These are phyloP conservation scores for Epinotia brunnichana DNA, from an alignment of 2,888 invertebrate species.

Conservation along the genomic window DNA sequence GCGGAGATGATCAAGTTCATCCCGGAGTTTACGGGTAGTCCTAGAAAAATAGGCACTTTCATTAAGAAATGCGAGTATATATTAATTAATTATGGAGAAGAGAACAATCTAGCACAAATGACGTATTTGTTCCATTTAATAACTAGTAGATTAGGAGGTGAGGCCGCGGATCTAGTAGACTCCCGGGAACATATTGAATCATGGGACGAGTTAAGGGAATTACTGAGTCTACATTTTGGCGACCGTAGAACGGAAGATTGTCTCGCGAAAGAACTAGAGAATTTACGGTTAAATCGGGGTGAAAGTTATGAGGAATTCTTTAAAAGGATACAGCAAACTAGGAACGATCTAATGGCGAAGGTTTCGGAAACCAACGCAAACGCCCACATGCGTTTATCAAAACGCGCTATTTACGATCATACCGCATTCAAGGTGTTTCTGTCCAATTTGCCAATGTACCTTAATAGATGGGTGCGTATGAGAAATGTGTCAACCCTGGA, in stretches of 20 bases:
- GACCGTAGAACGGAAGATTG: slow-evolving; percentile 45
- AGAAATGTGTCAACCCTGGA: slow-evolving; percentile 37
- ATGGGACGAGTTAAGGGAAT: slow-evolving; percentile 35
- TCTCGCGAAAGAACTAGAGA: slow-evolving; percentile 42
- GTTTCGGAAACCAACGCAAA: slow-evolving; percentile 27
- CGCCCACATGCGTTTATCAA: slow-evolving; percentile 3
- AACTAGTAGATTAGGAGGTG: slow-evolving; percentile 42
- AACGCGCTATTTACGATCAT: slow-evolving; percentile 37
- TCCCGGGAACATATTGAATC: slow-evolving; percentile 40
- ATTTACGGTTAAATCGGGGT: slow-evolving; percentile 33
- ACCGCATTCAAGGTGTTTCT: slow-evolving; percentile 43
- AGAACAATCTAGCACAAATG: slow-evolving; percentile 19
- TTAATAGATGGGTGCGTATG: slow-evolving; percentile 43
- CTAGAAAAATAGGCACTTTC: slow-evolving; percentile 25
- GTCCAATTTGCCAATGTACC: slow-evolving; percentile 43
- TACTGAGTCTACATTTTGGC: slow-evolving; percentile 41
- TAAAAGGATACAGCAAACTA: slow-evolving; percentile 44
- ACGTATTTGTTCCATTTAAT: slow-evolving; percentile 44
- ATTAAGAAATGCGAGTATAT: slow-evolving; percentile 43
- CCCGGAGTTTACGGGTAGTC: slow-evolving; percentile 11
- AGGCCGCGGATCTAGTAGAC: slow-evolving; percentile 43
- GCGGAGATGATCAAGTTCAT: not conserved
- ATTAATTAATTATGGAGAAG: slow-evolving; percentile 18
- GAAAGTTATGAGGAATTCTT: slow-evolving; percentile 46
- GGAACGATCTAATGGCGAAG: slow-evolving; percentile 43